Evolutionary conservation across 2,113 vertebrate genomes (phyloP).

Genomic region (Scalopus aquaticus): DNA sequence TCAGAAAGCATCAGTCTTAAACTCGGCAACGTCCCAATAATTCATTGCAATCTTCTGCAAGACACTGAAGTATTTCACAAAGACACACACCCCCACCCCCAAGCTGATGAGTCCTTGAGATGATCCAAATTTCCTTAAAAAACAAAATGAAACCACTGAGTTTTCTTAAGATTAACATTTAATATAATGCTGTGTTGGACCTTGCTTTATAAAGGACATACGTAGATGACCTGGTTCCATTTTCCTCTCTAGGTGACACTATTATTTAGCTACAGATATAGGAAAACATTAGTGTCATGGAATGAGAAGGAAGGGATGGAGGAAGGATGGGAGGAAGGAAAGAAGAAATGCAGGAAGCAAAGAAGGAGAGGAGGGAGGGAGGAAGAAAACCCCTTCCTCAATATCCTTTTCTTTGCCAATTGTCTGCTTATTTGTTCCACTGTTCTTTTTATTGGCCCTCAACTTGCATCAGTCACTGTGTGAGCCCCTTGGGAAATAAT

Average conservation of each 20-base stretch:
- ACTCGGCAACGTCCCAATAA: constrained; percentile 47
- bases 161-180: constrained; percentile 48
- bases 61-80: constrained; percentile 15
- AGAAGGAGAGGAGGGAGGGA: background rate
- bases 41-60: constrained; percentile 46
- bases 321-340: background rate
- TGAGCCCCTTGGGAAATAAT: background rate
- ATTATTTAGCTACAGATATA: background rate
- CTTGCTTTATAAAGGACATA: background rate
- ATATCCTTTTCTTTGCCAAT: background rate
- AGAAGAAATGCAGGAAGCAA: background rate
- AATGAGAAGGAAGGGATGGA: background rate
- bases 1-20: constrained; percentile 58
- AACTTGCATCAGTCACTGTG: background rate
- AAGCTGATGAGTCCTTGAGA: constrained; percentile 23
- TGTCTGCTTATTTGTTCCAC: background rate
- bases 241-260: background rate
- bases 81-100: background rate
- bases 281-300: background rate
- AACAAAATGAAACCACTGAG: background rate
- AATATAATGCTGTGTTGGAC: background rate
- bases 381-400: background rate
- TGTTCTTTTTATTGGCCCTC: background rate
- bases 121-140: constrained; percentile 19
- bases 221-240: background rate